Conservation (phyloP, 2,797 vertebrate species). For the Anas bahamensis region DNA sequence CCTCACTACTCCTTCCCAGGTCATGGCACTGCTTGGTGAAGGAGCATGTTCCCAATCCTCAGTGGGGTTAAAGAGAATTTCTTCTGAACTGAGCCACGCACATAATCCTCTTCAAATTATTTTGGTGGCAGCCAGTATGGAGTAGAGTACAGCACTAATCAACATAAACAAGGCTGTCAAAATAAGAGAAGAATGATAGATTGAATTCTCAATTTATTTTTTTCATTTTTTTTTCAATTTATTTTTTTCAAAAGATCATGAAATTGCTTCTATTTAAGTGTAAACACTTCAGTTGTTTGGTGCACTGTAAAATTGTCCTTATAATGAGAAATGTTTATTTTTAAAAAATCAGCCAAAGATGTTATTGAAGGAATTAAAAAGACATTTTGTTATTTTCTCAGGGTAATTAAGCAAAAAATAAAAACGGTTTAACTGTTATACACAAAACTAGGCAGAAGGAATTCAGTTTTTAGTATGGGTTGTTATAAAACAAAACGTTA, state of each 20-base stretch:
- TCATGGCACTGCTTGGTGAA: not conserved
- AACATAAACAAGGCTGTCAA: not conserved
- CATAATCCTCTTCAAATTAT: not conserved
- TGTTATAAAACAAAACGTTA: not conserved
- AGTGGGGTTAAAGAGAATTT: not conserved
- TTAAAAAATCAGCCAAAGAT: not conserved
- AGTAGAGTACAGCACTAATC: not conserved
- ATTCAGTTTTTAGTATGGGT: not conserved
- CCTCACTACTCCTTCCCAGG: not conserved
- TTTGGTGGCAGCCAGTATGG: accelerated
- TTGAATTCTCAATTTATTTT: not conserved
- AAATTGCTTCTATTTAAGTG: not conserved
- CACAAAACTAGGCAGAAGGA: not conserved
- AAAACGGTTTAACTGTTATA: not conserved
- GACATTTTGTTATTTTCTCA: not conserved
- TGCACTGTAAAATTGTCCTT: not conserved
- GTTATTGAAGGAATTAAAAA: not conserved
- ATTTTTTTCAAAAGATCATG: not conserved
- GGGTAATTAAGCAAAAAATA: not conserved
- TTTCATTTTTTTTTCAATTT: not conserved
- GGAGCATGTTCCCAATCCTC: not conserved
- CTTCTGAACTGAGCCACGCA: not conserved
- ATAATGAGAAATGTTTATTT: not conserved
- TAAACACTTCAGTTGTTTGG: not conserved
- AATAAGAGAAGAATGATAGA: not conserved